Conservation (phyloP, 2,797 vertebrate species). For the Syncerus caffer region DNA sequence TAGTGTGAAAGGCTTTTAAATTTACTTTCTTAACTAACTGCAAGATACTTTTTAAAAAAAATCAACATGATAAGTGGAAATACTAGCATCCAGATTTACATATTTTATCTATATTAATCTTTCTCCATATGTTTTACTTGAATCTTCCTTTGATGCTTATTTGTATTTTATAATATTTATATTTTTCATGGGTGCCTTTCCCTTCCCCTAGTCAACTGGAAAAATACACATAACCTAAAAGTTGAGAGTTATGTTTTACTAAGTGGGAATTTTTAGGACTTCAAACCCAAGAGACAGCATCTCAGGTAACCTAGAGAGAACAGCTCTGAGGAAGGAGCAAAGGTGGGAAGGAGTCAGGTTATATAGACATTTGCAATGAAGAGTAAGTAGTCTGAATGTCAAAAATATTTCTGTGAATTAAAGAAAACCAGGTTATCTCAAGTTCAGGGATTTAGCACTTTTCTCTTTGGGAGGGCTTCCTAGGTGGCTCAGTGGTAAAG, state of each 20-base stretch:
- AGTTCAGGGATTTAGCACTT: background rate
- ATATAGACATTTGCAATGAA: background rate
- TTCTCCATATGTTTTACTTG: background rate
- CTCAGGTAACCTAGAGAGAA: background rate
- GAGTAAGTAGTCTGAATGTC: background rate
- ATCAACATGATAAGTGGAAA: background rate
- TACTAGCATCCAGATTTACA: background rate
- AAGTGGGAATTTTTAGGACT: background rate
- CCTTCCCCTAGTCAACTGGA: background rate
- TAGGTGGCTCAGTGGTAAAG: background rate
- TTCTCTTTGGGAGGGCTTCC: background rate
- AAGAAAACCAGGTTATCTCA: background rate
- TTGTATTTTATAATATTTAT: background rate
- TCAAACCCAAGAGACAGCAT: background rate
- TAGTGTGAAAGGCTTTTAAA: background rate
- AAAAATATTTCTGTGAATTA: background rate
- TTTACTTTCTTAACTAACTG: background rate
- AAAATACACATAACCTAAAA: background rate
- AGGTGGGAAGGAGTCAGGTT: background rate
- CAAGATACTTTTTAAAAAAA: background rate
- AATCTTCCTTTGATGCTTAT: background rate
- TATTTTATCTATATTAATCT: background rate
- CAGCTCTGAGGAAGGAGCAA: background rate
- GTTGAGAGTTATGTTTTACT: background rate
- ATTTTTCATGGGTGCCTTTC: background rate